phyloP scores from a whole-genome alignment of 2,797 vertebrate genomes.

The Rhadinocentrus ornatus region DNA sequence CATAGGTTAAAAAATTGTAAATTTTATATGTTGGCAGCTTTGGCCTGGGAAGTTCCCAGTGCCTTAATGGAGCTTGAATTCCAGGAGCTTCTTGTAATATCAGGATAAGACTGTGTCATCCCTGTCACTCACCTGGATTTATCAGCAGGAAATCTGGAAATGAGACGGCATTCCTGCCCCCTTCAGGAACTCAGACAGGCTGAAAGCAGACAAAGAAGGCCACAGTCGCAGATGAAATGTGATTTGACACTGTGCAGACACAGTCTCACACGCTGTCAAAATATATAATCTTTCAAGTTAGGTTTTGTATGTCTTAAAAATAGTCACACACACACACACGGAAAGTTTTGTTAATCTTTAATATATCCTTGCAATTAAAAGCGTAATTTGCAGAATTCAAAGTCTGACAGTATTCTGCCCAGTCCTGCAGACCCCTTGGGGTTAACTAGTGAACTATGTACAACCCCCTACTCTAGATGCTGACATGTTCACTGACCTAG shows the following conservation, averaged over 20 bases:
- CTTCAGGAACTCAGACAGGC: constrained; percentile 39
- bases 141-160: constrained; percentile 84
- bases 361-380: constrained; percentile 54
- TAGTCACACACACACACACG: constrained; percentile 1
- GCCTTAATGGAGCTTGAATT: constrained; percentile 76
- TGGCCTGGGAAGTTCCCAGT: constrained; percentile 53
- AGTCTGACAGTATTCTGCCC: constrained; percentile 34
- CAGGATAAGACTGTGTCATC: constrained; percentile 77
- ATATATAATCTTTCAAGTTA: constrained; percentile 34
- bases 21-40: constrained; percentile 58
- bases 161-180: constrained; percentile 72
- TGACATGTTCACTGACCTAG: constrained; percentile 80
- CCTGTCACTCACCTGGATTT: constrained; percentile 84
- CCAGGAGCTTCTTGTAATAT: constrained; percentile 76
- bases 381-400: constrained; percentile 54
- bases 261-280: constrained; percentile 45
- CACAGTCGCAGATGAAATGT: constrained; percentile 63
- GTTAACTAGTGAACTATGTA: constrained; percentile 56
- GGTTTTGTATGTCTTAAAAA: constrained; percentile 18
- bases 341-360: constrained; percentile 19
- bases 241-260: constrained; percentile 50
- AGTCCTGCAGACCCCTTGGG: constrained; percentile 37
- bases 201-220: constrained; percentile 67
- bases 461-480: constrained; percentile 70
- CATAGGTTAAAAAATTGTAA: constrained; percentile 41